Base-by-base conservation (phyloP, 2,113 vertebrate genomes). In the Dendrocopos noguchii region DNA sequence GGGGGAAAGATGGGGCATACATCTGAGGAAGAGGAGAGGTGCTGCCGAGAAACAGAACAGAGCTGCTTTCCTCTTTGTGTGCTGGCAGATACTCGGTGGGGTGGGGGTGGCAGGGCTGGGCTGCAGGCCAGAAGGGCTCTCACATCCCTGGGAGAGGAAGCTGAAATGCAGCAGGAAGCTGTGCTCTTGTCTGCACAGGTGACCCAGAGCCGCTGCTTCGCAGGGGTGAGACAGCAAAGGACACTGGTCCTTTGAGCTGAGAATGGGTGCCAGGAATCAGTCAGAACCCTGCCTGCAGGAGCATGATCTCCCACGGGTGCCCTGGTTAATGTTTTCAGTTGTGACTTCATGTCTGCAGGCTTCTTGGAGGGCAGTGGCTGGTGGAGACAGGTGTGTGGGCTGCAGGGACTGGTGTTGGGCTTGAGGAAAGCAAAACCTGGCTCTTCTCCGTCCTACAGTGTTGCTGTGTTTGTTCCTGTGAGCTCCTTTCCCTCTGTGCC, bases 401-500 rank as follows among this genome's bases (percentile, higher is more conserved):
- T 46, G 21, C 57, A 56, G 44, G n/a, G 25, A 24, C 27, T 3
- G 18, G 15, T 24, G 34, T 10, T 65, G 52, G 55, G 19, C 56
- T 73, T 29, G 1, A 14, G 46, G 34, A 68, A 36, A 29, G 18
- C 0, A 0, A 25, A n/a, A 18, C 19, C 14, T 5, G 33, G n/a
- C 19, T 42, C 36, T 72, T 52, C 21, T 46, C 64, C 28, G 21
- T 68, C 47, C 61, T 20, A 3, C 47, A 21, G 70, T 3, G 22
- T 22, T 57, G 44, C 56, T 29, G 52, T 21, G 7, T 29, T 3
- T 2, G 2, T 18, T 86, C 28, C 47, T 31, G 11, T 6, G 29
- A 36, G 44, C 36, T 1, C 33, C 6, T 12, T 78, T 84, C 61
- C 29, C n/a, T 80, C 61, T 0, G 0, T 4, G 17, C 36, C 5